Conservation (phyloP, 2,888 invertebrate species). For the Alentia gelatinosa region DNA sequence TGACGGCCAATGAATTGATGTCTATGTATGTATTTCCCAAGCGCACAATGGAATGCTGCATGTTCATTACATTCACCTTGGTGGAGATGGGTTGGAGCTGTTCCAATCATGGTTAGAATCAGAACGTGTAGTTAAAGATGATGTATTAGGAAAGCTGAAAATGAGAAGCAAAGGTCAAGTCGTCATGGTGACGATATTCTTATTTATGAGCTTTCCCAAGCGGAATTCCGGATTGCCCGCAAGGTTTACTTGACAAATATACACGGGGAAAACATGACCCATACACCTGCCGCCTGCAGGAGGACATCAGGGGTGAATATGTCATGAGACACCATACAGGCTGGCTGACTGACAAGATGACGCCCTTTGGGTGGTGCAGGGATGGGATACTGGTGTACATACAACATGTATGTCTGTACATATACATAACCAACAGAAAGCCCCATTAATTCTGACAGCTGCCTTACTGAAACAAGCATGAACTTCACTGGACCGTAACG, state of each 20-base stretch:
- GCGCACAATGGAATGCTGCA: too few relatives aligned
- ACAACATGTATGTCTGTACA: too few relatives aligned
- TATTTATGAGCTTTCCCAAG: not conserved
- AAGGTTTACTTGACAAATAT: not conserved
- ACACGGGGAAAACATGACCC: not conserved
- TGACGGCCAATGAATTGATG: too few relatives aligned
- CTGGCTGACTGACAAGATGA: slow-evolving; percentile 1
- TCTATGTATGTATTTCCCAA: too few relatives aligned
- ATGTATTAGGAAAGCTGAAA: not conserved
- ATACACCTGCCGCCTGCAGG: not conserved
- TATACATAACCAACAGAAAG: too few relatives aligned
- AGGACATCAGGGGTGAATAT: not conserved
- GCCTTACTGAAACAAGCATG: too few relatives aligned
- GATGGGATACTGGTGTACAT: too few relatives aligned
- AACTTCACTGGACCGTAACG: too few relatives aligned
- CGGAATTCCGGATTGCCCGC: not conserved
- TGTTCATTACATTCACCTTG: too few relatives aligned
- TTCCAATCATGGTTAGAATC: not conserved
- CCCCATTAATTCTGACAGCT: too few relatives aligned
- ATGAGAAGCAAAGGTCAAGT: not conserved
- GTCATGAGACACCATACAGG: not conserved
- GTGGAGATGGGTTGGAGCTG: too few relatives aligned
- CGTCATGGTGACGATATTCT: not conserved
- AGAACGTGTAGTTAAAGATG: not conserved
- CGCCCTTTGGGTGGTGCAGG: too few relatives aligned